phyloP scores from a whole-genome alignment of 2,888 invertebrate genomes.

The Melieria omissa region DNA sequence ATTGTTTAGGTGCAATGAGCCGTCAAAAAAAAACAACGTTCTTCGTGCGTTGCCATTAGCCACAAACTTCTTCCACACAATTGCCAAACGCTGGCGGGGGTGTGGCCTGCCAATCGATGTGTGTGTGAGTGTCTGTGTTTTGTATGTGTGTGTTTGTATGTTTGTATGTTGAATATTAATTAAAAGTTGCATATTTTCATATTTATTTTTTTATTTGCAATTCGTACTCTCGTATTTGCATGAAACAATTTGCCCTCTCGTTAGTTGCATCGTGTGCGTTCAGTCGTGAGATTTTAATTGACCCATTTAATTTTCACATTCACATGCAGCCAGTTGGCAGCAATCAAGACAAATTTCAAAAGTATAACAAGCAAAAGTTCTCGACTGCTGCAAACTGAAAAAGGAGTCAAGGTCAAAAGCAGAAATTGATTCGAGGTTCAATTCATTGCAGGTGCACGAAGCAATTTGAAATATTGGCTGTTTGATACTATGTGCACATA shows the following conservation, averaged over 20 bases:
- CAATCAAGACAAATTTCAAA: no score
- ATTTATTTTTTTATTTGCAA: not conserved
- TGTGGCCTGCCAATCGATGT: not conserved
- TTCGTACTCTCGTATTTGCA: slow-evolving; percentile 10
- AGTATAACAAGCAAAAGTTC: no score
- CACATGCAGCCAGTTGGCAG: no score
- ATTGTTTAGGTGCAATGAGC: no score
- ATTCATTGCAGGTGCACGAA: no score
- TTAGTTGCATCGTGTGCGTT: slow-evolving; percentile 42
- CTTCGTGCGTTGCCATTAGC: no score
- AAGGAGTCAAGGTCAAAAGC: not conserved
- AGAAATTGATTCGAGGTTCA: no score
- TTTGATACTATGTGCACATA: no score
- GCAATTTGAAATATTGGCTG: no score
- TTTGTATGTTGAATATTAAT: not conserved
- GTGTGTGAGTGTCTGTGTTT: not conserved
- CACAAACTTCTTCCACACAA: no score
- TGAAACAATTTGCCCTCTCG: not conserved
- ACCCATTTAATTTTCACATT: slow-evolving; percentile 45
- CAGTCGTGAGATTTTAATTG: slow-evolving; percentile 60
- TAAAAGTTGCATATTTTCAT: not conserved
- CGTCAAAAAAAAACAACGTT: no score
- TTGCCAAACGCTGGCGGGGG: no score
- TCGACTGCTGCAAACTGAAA: not conserved
- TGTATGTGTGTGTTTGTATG: not conserved